Percentiles rank a stretch among this genome's conserved stretches.
These are phyloP conservation scores for Ctenochaetus hawaiiensis DNA, from an alignment of 2,797 vertebrate species.

Conservation along the genomic window DNA sequence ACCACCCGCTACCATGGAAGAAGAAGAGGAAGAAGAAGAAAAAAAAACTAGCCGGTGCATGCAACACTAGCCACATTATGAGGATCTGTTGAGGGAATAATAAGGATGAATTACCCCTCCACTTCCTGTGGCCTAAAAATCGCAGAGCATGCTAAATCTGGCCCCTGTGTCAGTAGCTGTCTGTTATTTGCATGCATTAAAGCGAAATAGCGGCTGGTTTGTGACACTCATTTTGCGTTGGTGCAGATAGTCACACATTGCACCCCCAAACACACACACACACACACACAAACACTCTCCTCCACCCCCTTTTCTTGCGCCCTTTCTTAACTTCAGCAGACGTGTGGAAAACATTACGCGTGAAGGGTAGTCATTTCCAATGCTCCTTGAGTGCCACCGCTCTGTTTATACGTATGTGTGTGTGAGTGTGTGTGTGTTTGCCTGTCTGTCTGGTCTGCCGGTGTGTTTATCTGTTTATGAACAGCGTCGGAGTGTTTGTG, in stretches of 20 bases:
- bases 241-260: conserved; percentile 57
- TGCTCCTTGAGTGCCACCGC: conserved; percentile 60
- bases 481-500: conserved; percentile 72
- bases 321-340: conserved; percentile 50
- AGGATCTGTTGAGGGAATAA: conserved; percentile 67
- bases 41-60: conserved; percentile 31
- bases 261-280: not conserved
- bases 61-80: conserved; percentile 75
- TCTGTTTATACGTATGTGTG: conserved; percentile 57
- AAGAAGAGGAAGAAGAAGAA: not conserved
- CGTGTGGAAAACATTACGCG: conserved; percentile 48
- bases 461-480: conserved; percentile 79
- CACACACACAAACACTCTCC: conserved; percentile 21
- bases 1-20: not conserved
- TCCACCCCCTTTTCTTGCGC: not conserved
- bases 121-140: conserved; percentile 73
- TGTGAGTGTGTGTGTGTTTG: conserved; percentile 45
- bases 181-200: conserved; percentile 75
- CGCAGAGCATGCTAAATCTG: conserved; percentile 67
- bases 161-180: conserved; percentile 67
- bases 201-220: conserved; percentile 56
- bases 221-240: conserved; percentile 64
- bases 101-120: conserved; percentile 71
- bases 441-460: conserved; percentile 62
- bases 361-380: conserved; percentile 71